A percentile compares a stretch with the other conserved stretches of the same genome.
These are phyloP conservation scores for Aspidiotus destructor DNA, from an alignment of 2,888 invertebrate genomes.

Conservation along the genomic window DNA sequence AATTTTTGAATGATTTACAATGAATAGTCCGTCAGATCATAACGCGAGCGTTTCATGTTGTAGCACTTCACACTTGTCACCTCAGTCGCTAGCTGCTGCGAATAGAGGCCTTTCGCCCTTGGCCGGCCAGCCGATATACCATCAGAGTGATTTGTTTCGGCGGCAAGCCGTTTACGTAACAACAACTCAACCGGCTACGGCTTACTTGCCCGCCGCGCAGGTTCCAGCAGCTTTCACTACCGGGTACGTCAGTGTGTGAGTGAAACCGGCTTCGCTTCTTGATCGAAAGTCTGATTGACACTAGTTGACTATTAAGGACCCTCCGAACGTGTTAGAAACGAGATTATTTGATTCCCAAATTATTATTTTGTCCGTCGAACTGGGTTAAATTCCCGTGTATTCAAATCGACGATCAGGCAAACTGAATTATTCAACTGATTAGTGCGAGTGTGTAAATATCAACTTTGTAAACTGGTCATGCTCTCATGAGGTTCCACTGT, in stretches of 20 bases:
- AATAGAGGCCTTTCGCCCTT: constrained; percentile 41
- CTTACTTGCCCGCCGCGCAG: constrained; percentile 47
- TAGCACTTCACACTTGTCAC: constrained; percentile 45
- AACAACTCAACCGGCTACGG: constrained; percentile 47
- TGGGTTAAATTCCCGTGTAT: too few species aligned
- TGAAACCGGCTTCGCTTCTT: not conserved
- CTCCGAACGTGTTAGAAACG: too few species aligned
- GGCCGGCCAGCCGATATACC: constrained; percentile 53
- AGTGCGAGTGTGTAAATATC: too few species aligned
- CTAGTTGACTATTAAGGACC: too few species aligned
- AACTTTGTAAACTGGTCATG: too few species aligned
- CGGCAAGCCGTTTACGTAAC: constrained; percentile 59
- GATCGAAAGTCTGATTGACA: too few species aligned
- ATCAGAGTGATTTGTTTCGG: constrained; percentile 55
- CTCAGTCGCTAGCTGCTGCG: constrained; percentile 43
- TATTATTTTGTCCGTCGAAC: too few species aligned
- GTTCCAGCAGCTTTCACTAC: constrained; percentile 44
- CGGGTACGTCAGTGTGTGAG: constrained; percentile 38
- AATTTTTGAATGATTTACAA: not conserved
- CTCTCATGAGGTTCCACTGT: too few species aligned
- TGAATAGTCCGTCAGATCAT: too few species aligned
- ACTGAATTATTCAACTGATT: too few species aligned
- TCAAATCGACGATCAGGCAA: too few species aligned
- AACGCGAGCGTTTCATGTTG: constrained; percentile 22
- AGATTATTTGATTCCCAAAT: too few species aligned